Evolutionary conservation across 2,888 invertebrate species (phyloP), one percentile per base, ranked within the genome.

Genomic region (Napeogenes inachia): DNA sequence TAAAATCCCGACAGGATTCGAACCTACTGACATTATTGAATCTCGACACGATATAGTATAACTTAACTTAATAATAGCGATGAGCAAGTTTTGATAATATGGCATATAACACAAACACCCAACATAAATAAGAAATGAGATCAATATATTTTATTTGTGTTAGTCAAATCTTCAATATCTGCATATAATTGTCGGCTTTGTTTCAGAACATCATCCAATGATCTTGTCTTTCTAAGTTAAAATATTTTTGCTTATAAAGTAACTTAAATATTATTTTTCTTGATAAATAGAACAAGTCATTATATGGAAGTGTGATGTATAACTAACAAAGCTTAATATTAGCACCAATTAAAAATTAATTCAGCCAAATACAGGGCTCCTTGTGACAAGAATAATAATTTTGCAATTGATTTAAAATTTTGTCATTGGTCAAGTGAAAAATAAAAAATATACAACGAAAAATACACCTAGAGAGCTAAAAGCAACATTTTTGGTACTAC

Each of bases 41-140:
- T 46, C 46, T 46, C 46, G 46, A 46, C 1, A 46, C 46, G 30
- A 8, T 21, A 5, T 2, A 42, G 76, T 67, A 63, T 70, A 71
- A 77, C 75, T 77, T 75, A 79, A 80, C 76, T 77, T 79, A 81
- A 75, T 78, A 82, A 75, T 75, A 81, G 78, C 77, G 73, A 80
- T 82, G 85, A 85, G 84, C 84, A 82, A 84, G 74, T 75, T 79
- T 78, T 70, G 66, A 63, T 68, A 71, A 70, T 84, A 87, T 86
- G 88, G 85, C 87, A 84, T 85, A 83, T 79, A 81, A 84, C 80
- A 82, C 76, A 81, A 71, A 77, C 76, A 79, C 80, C 79, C 81
- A 77, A 85, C 84, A 85, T 85, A 82, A 85, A 86, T 84, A 81
- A 82, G 76, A 82, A 79, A 87, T 88, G 89, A 88, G 88, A 88